Evolutionary conservation across 2,797 vertebrate genomes (phyloP), one percentile per base, ranked within the genome.

Genomic region (Macroramphosus scolopax): DNA sequence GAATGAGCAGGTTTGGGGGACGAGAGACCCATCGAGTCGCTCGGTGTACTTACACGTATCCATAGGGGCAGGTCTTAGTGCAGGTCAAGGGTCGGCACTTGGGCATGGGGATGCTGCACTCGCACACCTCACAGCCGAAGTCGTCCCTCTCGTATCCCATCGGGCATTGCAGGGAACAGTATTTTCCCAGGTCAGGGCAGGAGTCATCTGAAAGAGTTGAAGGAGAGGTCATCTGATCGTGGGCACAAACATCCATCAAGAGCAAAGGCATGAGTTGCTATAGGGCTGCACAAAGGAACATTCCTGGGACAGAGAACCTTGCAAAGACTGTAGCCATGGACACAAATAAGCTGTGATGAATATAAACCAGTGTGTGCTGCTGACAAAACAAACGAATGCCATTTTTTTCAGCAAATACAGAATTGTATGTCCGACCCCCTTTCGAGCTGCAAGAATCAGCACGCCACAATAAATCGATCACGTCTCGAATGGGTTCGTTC

Each of bases 21-120:
- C 25, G 37, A 44, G 25, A 54, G 49, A 32, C 22, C 35, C 40
- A n/a, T 2, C 0, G 12, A 49, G 41, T 63, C 58, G 52, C 25
- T 8, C 15, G 28, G 13, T 50, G 9, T 43, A 91, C 91, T 88
- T 79, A 92, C 91, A 90, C 84, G 41, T 89, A 91, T 80, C 91
- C 91, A 38, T 90, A 85, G 10, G 88, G 87, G 70, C 91, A 92
- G 72, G 87, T 90, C 79, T 92, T 92, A 51, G 84, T 86, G 78
- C 91, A 92, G 65, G 80, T 86, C 77, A 92, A 49, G 48, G 86
- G 86, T 69, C 87, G 84, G 47, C 91, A 92, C 61, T 74, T 88
- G 28, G 78, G 66, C 25, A 62, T 16, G 2, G 80, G 86, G 41
- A 75, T 48, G 39, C 51, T 81, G 72, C 91, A 92, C 52, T 91